Conservation (phyloP, 2,888 invertebrate species). For the Amiota mariae region DNA sequence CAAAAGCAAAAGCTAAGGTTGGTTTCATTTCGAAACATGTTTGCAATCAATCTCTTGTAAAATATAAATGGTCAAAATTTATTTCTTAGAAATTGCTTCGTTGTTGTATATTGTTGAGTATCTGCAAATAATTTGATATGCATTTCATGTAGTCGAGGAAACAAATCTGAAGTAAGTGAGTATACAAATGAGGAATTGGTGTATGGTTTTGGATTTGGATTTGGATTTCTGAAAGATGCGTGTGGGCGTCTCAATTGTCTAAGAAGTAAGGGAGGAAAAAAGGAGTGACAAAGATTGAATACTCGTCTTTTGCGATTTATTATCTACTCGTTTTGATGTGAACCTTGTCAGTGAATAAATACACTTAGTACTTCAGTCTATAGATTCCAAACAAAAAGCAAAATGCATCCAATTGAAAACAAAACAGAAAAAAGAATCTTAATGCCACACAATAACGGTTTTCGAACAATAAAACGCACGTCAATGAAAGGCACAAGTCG, state of each 20-base stretch:
- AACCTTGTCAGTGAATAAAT: no score
- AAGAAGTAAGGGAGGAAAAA: slow-evolving; percentile 52
- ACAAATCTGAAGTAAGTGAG: no score
- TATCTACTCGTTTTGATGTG: slow-evolving; percentile 5
- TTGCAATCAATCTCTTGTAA: slow-evolving; percentile 55
- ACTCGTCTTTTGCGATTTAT: slow-evolving; percentile 18
- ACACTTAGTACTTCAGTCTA: no score
- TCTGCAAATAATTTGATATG: slow-evolving; percentile 54
- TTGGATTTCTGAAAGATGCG: slow-evolving; percentile 16
- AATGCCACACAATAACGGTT: slow-evolving; percentile 6
- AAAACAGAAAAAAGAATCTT: not conserved
- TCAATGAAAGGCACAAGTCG: slow-evolving; percentile 21
- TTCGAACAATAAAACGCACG: slow-evolving; percentile 13
- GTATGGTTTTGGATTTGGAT: no score
- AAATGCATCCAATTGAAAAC: slow-evolving; percentile 7
- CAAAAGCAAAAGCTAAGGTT: no score
- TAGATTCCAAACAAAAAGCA: not conserved
- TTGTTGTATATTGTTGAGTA: slow-evolving; percentile 16
- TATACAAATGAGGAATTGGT: no score
- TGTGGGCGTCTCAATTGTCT: slow-evolving; percentile 19
- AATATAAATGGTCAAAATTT: slow-evolving; percentile 45
- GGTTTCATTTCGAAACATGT: slow-evolving; percentile 17
- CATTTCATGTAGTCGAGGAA: slow-evolving; percentile 48
- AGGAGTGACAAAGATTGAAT: slow-evolving; percentile 5
- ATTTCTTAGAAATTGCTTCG: slow-evolving; percentile 46